Conservation (phyloP, 2,113 vertebrate genomes). For the Probosciger aterrimus region DNA sequence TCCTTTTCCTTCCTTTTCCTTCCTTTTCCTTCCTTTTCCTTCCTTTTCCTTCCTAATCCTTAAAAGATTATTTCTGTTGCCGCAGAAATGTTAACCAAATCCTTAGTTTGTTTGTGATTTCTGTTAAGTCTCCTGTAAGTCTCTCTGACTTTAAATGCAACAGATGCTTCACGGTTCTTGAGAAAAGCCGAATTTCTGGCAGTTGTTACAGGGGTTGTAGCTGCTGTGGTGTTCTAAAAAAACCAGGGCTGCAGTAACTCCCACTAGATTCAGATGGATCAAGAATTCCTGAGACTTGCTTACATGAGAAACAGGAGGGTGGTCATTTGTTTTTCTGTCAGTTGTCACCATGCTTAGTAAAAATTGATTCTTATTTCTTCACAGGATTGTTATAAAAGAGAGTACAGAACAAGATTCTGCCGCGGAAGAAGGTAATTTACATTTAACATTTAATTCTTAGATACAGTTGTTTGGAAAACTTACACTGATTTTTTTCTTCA, state of each 20-base stretch:
- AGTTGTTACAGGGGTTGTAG: neutral
- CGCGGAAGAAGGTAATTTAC: slow-evolving; percentile 34
- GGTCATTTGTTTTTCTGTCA: neutral
- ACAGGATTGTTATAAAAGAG: slow-evolving; percentile 70
- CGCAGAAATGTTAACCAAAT: neutral
- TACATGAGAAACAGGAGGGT: neutral
- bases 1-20: neutral
- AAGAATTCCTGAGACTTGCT: rapidly evolving
- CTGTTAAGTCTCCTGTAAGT: neutral
- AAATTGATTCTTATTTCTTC: slow-evolving; percentile 23
- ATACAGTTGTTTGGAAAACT: neutral
- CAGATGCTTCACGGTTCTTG: neutral
- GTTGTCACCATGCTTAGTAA: neutral
- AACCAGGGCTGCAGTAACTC: neutral
- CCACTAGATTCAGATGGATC: neutral
- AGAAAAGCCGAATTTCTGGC: neutral
- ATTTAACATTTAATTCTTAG: neutral
- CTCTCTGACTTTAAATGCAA: neutral
- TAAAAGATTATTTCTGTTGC: neutral
- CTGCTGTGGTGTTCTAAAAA: neutral
- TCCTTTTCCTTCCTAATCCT: neutral
- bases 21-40: neutral
- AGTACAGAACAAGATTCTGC: slow-evolving; percentile 75
- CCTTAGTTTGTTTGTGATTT: neutral
- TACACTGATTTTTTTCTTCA: neutral